These are phyloP conservation scores for Danaus melanippus DNA, from an alignment of 1,140 invertebrate genomes.

Conservation along the genomic window DNA sequence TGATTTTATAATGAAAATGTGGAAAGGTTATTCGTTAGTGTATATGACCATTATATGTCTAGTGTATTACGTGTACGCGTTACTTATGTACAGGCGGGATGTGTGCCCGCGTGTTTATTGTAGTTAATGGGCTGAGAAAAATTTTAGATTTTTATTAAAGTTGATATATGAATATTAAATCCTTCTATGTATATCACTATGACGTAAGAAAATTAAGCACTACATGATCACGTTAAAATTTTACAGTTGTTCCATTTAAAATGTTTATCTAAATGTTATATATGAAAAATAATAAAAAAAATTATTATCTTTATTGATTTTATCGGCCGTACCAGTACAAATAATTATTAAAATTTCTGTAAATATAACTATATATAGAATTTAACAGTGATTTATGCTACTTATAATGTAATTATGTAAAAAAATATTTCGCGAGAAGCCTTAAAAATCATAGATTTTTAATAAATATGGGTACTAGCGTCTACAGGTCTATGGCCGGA, in stretches of 20 bases:
- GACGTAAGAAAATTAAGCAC: constrained; percentile 31
- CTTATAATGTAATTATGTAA: constrained; percentile 68
- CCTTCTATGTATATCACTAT: constrained; percentile 46
- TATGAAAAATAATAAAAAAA: too few relatives aligned
- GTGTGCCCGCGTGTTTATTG: constrained; percentile 4
- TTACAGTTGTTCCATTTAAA: constrained; percentile 47
- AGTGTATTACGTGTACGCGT: constrained; percentile 46
- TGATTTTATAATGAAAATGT: constrained; percentile 67
- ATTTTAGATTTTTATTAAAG: constrained; percentile 53
- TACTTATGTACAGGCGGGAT: constrained; percentile 22
- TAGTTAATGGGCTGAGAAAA: constrained; percentile 33
- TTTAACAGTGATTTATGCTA: constrained; percentile 58
- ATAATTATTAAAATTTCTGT: constrained; percentile 53
- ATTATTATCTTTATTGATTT: constrained; percentile 50
- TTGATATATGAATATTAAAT: constrained; percentile 50
- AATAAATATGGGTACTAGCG: constrained; percentile 63
- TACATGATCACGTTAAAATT: constrained; percentile 41
- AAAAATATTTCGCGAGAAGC: constrained; percentile 59
- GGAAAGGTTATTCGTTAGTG: constrained; percentile 60
- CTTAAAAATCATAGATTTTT: constrained; percentile 72
- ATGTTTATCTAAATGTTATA: constrained; percentile 60
- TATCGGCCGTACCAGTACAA: constrained; percentile 67
- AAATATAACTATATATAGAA: constrained; percentile 52
- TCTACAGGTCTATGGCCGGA: constrained; percentile 49
- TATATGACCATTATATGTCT: constrained; percentile 48